These are phyloP conservation scores for Cistogaster globosa DNA, from an alignment of 2,888 invertebrate genomes.

Conservation along the genomic window DNA sequence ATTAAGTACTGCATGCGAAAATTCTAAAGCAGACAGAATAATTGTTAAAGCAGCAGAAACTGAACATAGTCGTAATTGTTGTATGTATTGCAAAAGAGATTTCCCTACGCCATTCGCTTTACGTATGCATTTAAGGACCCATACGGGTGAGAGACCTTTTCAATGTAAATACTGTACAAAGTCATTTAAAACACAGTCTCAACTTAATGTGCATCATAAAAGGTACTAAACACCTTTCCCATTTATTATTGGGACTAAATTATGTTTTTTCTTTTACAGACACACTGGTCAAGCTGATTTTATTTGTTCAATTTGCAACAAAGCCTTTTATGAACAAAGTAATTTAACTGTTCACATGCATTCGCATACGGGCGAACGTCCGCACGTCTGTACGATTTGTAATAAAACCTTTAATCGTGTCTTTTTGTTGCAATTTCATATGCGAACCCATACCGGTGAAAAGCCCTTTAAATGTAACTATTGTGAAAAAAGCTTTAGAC, in stretches of 20 bases:
- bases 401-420: conserved; percentile 79
- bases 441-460: conserved; percentile 79
- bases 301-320: conserved; percentile 77
- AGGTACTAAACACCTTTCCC: conserved; percentile 62
- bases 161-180: conserved; percentile 78
- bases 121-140: conserved; percentile 77
- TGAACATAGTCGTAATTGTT: conserved; percentile 74
- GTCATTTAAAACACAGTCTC: conserved; percentile 79
- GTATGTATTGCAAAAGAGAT: conserved; percentile 76
- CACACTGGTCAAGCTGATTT: conserved; percentile 80
- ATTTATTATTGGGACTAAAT: neutral
- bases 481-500: conserved; percentile 89
- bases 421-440: conserved; percentile 83
- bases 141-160: conserved; percentile 80
- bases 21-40: neutral
- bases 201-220: conserved; percentile 77
- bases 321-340: conserved; percentile 78
- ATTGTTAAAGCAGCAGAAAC: neutral
- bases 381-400: conserved; percentile 79
- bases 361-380: conserved; percentile 80
- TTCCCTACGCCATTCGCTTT: conserved; percentile 75
- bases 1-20: neutral
- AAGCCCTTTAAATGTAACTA: conserved; percentile 88
- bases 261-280: conserved; percentile 42
- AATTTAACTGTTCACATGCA: conserved; percentile 79